phyloP scores from a whole-genome alignment of 2,888 invertebrate species.

The Drosophila sordidula region DNA sequence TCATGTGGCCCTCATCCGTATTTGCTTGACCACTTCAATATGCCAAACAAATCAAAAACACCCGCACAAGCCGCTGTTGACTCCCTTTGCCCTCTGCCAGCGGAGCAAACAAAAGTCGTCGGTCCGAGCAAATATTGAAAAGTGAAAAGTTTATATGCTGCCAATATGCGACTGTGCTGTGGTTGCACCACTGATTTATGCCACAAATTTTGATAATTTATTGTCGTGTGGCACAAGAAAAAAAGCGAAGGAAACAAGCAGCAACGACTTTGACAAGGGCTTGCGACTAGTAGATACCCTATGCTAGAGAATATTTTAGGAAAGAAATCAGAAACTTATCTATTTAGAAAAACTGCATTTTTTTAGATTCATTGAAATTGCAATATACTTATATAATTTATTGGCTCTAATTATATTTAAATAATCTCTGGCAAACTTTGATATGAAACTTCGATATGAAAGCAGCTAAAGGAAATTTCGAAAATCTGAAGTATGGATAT shows the following conservation, averaged over 20 bases:
- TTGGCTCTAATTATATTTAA: too few relatives aligned
- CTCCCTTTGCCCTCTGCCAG: conserved; percentile 11
- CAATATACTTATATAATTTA: too few relatives aligned
- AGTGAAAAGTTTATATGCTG: conserved; percentile 75
- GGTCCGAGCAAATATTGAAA: conserved; percentile 73
- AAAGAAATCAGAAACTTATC: too few relatives aligned
- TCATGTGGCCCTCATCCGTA: conserved; percentile 43
- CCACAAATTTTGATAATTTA: conserved; percentile 81
- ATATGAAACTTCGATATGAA: neutral
- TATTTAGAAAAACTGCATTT: too few relatives aligned
- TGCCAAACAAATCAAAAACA: conserved; percentile 81
- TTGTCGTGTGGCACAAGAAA: conserved; percentile 47
- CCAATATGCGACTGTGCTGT: conserved; percentile 52
- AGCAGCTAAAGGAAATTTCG: neutral
- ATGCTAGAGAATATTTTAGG: neutral
- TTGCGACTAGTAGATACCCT: conserved; percentile 6
- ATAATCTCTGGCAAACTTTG: too few relatives aligned
- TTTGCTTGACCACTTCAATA: conserved; percentile 83
- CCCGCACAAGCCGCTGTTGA: conserved; percentile 31
- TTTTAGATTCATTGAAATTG: too few relatives aligned
- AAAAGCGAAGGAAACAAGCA: neutral
- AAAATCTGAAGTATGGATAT: neutral
- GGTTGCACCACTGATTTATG: conserved; percentile 75
- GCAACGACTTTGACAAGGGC: fast-evolving
- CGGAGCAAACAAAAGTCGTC: conserved; percentile 31